Percentiles rank a stretch among this genome's conserved stretches.
phyloP scores from a whole-genome alignment of 2,888 invertebrate species.

The Leptopterna dolabrata region DNA sequence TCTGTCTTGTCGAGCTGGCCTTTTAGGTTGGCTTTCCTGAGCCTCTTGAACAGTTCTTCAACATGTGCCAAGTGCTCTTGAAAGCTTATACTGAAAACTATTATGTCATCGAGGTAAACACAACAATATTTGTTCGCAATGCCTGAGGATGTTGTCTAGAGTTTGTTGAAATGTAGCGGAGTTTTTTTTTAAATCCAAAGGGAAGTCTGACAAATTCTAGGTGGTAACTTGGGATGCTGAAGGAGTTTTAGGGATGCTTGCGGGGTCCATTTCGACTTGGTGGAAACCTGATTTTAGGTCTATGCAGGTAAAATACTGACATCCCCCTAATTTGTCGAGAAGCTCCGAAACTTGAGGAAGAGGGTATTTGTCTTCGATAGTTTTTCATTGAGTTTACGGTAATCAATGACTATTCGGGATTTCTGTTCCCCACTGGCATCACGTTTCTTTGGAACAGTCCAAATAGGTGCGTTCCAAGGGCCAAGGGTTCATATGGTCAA shows the following conservation, averaged over 20 bases:
- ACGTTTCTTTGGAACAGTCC: constrained; percentile 66
- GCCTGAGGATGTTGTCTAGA: too few relatives aligned
- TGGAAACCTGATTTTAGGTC: constrained; percentile 60
- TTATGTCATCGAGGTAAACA: too few relatives aligned
- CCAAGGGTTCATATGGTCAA: constrained; percentile 62
- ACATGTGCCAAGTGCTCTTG: too few relatives aligned
- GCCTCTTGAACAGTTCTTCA: too few relatives aligned
- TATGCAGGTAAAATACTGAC: constrained; percentile 64
- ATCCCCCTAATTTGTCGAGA: constrained; percentile 64
- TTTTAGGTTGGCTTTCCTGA: too few relatives aligned
- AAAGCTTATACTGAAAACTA: too few relatives aligned
- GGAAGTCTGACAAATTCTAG: too few relatives aligned
- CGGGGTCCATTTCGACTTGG: constrained; percentile 3
- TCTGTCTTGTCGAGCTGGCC: too few relatives aligned
- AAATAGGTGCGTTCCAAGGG: constrained; percentile 66
- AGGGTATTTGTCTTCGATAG: constrained; percentile 62
- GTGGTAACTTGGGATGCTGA: too few relatives aligned
- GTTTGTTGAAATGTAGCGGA: too few relatives aligned
- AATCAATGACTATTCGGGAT: constrained; percentile 65
- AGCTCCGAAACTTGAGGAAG: constrained; percentile 64
- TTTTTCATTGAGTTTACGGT: constrained; percentile 64
- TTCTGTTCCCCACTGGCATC: constrained; percentile 65
- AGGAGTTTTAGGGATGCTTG: background rate
- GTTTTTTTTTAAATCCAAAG: too few relatives aligned
- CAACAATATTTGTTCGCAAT: too few relatives aligned